phyloP scores from a whole-genome alignment of 2,113 vertebrate genomes.

The Thomomys bottae region DNA sequence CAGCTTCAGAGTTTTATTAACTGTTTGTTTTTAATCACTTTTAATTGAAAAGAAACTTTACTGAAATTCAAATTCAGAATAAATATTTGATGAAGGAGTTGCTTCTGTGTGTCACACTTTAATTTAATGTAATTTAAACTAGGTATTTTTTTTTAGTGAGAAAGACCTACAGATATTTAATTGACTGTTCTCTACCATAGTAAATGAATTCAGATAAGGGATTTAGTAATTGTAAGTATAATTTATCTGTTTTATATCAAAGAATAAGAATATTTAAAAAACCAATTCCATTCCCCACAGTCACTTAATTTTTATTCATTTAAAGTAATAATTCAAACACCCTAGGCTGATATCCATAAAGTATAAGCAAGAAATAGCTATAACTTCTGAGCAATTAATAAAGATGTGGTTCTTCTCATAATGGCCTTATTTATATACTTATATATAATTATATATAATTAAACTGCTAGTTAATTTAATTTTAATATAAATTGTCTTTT shows the following conservation, averaged over 20 bases:
- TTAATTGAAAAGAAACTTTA: conserved; percentile 10
- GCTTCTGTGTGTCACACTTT: neutral
- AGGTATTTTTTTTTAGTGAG: neutral
- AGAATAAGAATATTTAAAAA: conserved; percentile 22
- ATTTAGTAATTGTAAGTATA: conserved; percentile 5
- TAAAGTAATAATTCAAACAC: conserved; percentile 20
- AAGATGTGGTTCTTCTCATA: neutral
- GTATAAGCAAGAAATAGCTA: neutral
- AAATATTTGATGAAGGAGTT: neutral
- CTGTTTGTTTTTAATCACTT: neutral
- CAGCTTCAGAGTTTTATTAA: neutral
- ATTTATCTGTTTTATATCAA: conserved; percentile 22
- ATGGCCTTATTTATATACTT: conserved; percentile 42
- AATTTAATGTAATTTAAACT: conserved; percentile 38
- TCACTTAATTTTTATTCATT: conserved; percentile 23
- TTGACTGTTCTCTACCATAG: neutral
- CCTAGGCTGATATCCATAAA: neutral
- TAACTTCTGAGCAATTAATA: conserved; percentile 27
- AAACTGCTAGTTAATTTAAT: too few species aligned
- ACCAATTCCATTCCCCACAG: conserved; percentile 10
- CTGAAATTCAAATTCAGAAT: conserved; percentile 32
- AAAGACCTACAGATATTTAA: neutral
- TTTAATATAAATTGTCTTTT: too few species aligned
- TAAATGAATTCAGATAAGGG: neutral
- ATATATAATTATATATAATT: neutral